Evolutionary conservation across 2,113 vertebrate species (phyloP), one percentile per base, ranked within the genome.

Genomic region (Origma solitaria): DNA sequence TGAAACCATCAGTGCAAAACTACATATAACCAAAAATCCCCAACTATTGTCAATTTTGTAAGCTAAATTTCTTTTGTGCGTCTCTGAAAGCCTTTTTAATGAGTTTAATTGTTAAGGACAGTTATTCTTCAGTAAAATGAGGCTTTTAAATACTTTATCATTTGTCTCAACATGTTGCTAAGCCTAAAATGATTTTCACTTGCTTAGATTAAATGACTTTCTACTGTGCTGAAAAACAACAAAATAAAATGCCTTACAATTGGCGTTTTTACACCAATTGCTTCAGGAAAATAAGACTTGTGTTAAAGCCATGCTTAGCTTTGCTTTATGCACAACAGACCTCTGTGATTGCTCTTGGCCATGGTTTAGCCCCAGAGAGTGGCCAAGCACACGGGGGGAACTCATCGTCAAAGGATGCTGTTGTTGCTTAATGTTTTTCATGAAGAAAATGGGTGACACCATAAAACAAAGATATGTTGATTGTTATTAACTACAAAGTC

Each of bases 61-160:
- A 58, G 25, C 44, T 47, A 56, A 51, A 84, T 84, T 83, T 88
- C 85, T 68, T 58, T 70, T 64, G 17, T 83, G 51, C 23, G 17
- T 81, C 69, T 84, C 82, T 57, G 60, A 71, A 93, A 96, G 56
- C n/a, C 84, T 86, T 90, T 47, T 6, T 3, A 84, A 65, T 88
- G 28, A 58, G 62, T 75, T 85, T 71, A 96, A 85, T 86, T 93
- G 68, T 71, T 88, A 92, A 44, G 49, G 35, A 82, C 3, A 2
- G 82, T 27, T 90, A 44, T 71, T 88, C 47, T 87, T 79, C 38
- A 72, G 50, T 66, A 88, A 81, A 92, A 90, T 28, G 12, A 93
- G 44, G n/a, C 21, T 77, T 94, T 90, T 35, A 96, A 95, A 88
- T 86, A 81, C 60, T 90, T 94, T 38, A 62, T 80, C 42, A 69